Percentiles rank a stretch among this genome's conserved stretches.
Evolutionary conservation across 2,888 invertebrate species (phyloP).

Genomic region (Trichogramma dendrolimi): DNA sequence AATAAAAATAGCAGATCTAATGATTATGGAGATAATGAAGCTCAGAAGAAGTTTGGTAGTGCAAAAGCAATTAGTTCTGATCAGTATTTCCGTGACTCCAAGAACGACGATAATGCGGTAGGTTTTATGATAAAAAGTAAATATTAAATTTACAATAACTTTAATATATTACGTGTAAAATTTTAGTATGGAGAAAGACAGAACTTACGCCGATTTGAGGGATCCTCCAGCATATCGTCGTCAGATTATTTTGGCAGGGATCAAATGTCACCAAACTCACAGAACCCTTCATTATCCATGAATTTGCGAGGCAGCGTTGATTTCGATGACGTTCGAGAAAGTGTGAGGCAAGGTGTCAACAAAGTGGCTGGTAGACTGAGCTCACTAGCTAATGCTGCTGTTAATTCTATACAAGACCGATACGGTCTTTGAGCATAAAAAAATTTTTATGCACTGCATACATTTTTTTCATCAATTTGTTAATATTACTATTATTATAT

Average conservation of each 20-base stretch:
- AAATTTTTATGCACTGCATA: conserved; percentile 3
- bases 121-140: conserved; percentile 29
- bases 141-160: neutral
- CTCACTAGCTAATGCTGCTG: conserved; percentile 88
- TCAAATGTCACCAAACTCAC: conserved; percentile 44
- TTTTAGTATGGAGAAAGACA: conserved; percentile 56
- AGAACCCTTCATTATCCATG: conserved; percentile 44
- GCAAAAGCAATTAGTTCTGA: conserved; percentile 98
- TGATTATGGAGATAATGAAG: conserved; percentile 62
- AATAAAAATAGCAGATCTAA: conserved; percentile 28
- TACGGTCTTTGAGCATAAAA: conserved; percentile 43
- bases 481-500: neutral
- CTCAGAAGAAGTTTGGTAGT: conserved; percentile 92
- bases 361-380: conserved; percentile 96
- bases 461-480: no score
- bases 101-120: conserved; percentile 55
- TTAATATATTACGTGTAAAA: neutral
- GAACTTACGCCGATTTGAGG: conserved; percentile 77
- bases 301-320: conserved; percentile 56
- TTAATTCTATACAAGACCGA: conserved; percentile 81
- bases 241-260: conserved; percentile 86
- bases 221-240: conserved; percentile 91
- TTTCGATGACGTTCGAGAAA: conserved; percentile 94
- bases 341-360: conserved; percentile 92
- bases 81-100: conserved; percentile 83